Conservation (phyloP, 2,888 invertebrate species). For the Beris morrisii region DNA sequence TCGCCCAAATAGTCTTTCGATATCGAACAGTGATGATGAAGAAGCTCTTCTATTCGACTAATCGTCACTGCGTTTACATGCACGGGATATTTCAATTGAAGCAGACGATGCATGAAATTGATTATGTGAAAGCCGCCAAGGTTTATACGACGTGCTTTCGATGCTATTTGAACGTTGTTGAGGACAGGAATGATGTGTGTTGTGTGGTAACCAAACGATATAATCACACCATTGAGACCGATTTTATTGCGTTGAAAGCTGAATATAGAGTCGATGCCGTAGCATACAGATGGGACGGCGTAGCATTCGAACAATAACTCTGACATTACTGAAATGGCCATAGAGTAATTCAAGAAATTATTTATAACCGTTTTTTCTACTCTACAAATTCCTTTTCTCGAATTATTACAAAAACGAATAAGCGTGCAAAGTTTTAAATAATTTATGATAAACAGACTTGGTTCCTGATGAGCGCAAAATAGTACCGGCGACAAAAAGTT, state of each 20-base stretch:
- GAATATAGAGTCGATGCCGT: conserved; percentile 84
- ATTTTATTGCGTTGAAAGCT: conserved; percentile 66
- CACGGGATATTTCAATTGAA: conserved; percentile 91
- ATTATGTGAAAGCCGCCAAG: conserved; percentile 83
- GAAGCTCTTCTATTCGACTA: conserved; percentile 82
- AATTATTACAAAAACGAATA: too few relatives aligned
- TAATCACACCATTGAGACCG: conserved; percentile 65
- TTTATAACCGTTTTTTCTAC: too few relatives aligned
- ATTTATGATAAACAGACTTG: too few relatives aligned
- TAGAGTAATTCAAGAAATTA: too few relatives aligned
- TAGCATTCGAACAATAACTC: conserved; percentile 94
- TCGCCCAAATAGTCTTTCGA: conserved; percentile 79
- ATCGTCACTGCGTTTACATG: conserved; percentile 86
- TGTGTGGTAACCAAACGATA: conserved; percentile 86
- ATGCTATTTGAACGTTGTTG: conserved; percentile 67
- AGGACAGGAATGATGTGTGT: conserved; percentile 86
- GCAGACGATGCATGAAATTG: conserved; percentile 78
- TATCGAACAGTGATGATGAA: conserved; percentile 78
- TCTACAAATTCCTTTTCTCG: too few relatives aligned
- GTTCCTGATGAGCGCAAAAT: too few relatives aligned
- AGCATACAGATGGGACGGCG: conserved; percentile 79
- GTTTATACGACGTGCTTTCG: conserved; percentile 79
- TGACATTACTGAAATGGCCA: conserved; percentile 76
- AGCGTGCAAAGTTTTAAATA: too few relatives aligned
- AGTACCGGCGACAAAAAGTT: too few relatives aligned